Conservation (phyloP, 2,113 vertebrate genomes). For the Eurystomus gularis region DNA sequence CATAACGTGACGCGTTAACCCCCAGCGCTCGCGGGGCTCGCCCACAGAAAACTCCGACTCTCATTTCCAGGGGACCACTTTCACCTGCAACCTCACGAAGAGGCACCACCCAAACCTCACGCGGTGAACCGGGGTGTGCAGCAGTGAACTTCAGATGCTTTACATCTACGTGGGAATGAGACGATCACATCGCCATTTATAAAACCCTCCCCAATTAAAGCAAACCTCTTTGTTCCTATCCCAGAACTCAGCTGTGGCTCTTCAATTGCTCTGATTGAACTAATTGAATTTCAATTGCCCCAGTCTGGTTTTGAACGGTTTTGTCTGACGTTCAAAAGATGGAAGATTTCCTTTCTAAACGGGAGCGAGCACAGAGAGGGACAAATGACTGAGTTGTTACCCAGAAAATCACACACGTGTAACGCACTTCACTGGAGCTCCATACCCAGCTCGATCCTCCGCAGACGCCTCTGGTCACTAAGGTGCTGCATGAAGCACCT, state of each 20-base stretch:
- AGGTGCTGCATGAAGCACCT: background rate
- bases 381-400: background rate
- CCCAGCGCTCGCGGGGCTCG: too few relatives aligned
- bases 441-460: fast-evolving
- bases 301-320: background rate
- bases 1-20: fast-evolving
- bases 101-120: background rate
- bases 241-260: background rate
- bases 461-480: background rate
- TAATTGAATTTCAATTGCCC: background rate
- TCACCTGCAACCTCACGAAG: background rate
- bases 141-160: background rate
- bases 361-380: background rate
- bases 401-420: background rate
- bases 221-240: background rate
- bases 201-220: background rate
- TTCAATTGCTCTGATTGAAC: background rate
- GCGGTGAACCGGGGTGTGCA: fast-evolving
- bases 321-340: background rate
- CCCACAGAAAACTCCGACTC: background rate
- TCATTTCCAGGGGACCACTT: background rate
- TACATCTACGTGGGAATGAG: background rate
- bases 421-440: background rate
- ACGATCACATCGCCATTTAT: background rate
- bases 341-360: background rate